Evolutionary conservation across 2,113 vertebrate genomes (phyloP), one percentile per base, ranked within the genome.

Genomic region (Aldabrachelys gigantea): DNA sequence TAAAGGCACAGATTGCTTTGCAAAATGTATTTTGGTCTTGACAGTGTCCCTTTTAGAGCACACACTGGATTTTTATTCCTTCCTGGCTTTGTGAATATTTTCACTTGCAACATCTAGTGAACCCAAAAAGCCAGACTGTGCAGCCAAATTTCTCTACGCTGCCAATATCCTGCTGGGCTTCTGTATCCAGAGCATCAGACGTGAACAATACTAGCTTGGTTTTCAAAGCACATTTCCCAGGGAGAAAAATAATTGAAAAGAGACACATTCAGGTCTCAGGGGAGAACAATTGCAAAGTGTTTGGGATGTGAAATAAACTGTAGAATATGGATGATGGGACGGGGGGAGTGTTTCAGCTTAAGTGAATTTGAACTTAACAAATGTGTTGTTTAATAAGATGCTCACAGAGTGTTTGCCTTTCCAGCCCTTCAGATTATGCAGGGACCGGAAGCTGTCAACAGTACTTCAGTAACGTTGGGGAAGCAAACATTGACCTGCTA

Each of bases 361-460:
- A 24, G 35, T 50, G 85, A 21, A n/a, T 52, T 88, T 57, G 27
- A 69, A 44, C 21, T 19, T 86, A 56, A 14, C 38, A 8, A 13
- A 38, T 22, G 22, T 31, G 0, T 38, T 62, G 25, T 53, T 82
- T 41, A 38, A 0, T 56, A 2, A 11, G 2, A 4, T 81, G 79
- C 41, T 7, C 52, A 12, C 1, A 31, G 75, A 16, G 1, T 49
- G 0, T 93, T 81, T 95, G 27, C 84, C 13, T 54, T 88, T 56
- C 5, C 80, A 98, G 98, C 24, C 94, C 97, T 31, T 87, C 93
- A 2, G 94, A 90, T 17, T 97, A 97, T 0, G 52, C 72, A 2
- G 89, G 21, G 1, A 93, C 95, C 2, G 96, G 95, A 65, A 96
- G 52, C 96, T 98, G 98, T 27, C n/a, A 38, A 5, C 75, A 91